These are phyloP conservation scores for Cheilosia grossa DNA, from an alignment of 2,888 invertebrate species.

Conservation along the genomic window DNA sequence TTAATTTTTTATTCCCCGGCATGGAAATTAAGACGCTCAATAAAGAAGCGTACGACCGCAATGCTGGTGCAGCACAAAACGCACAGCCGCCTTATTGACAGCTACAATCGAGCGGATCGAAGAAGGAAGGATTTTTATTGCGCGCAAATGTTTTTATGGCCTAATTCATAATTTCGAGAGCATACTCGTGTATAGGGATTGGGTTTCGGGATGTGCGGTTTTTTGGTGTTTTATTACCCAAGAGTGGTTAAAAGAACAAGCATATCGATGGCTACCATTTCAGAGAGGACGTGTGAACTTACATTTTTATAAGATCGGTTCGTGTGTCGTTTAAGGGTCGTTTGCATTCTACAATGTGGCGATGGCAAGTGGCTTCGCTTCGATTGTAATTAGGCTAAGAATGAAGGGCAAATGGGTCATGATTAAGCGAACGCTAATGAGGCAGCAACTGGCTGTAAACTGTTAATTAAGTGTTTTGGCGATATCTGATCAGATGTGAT, in stretches of 20 bases:
- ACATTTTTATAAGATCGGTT: slow-evolving; percentile 27
- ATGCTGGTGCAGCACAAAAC: neutral
- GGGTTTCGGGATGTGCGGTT: slow-evolving; percentile 34
- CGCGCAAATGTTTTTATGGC: slow-evolving; percentile 69
- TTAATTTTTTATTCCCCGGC: slow-evolving; percentile 68
- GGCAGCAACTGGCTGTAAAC: neutral
- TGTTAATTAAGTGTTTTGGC: slow-evolving; percentile 1
- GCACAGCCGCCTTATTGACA: slow-evolving; percentile 29
- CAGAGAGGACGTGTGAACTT: slow-evolving; percentile 58
- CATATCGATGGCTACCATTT: slow-evolving; percentile 13
- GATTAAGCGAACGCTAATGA: slow-evolving; percentile 22
- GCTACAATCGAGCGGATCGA: slow-evolving; percentile 45
- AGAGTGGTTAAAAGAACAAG: neutral
- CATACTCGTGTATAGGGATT: slow-evolving; percentile 13
- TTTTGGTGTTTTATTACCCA: slow-evolving; percentile 67
- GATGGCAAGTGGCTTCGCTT: neutral
- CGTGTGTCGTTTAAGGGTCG: slow-evolving; percentile 44
- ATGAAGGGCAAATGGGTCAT: slow-evolving; percentile 1
- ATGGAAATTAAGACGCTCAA: slow-evolving; percentile 65
- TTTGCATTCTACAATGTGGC: slow-evolving; percentile 47
- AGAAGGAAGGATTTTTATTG: slow-evolving; percentile 50
- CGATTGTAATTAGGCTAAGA: slow-evolving; percentile 17
- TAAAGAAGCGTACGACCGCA: slow-evolving; percentile 28
- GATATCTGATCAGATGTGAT: neutral
- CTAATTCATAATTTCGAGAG: slow-evolving; percentile 66